Percentiles rank a stretch among this genome's conserved stretches.
Conservation (phyloP, 2,797 vertebrate species). For the Geotrypetes seraphini region DNA sequence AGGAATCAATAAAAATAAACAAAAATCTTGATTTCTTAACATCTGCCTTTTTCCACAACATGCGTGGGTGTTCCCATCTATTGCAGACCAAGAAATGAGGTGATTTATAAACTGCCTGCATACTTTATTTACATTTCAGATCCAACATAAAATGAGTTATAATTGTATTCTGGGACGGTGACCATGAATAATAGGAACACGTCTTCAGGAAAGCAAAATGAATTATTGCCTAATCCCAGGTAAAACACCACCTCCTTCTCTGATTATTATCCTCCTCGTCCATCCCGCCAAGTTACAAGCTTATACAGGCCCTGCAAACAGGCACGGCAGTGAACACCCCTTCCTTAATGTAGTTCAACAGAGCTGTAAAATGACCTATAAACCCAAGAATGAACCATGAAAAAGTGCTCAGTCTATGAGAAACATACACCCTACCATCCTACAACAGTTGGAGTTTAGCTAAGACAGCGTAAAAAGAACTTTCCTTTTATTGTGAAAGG, state of each 20-base stretch:
- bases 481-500: too few relatives aligned
- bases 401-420: neutral
- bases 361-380: neutral
- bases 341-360: neutral
- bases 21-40: too few relatives aligned
- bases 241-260: neutral
- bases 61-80: neutral
- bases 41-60: too few relatives aligned
- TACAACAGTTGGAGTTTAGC: too few relatives aligned
- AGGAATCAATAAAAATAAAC: neutral
- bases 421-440: too few relatives aligned
- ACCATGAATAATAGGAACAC: neutral
- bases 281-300: neutral
- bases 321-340: neutral
- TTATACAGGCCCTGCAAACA: constrained; percentile 6
- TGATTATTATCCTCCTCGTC: constrained; percentile 2
- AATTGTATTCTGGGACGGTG: too few relatives aligned
- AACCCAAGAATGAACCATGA: neutral
- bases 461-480: too few relatives aligned
- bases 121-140: too few relatives aligned
- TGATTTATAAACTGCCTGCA: too few relatives aligned
- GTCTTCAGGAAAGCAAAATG: neutral
- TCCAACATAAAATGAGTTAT: too few relatives aligned
- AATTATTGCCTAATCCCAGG: neutral
- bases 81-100: too few relatives aligned